Evolutionary conservation across 2,888 invertebrate species (phyloP), one percentile per base, ranked within the genome.

Genomic region (Athalia circularis): DNA sequence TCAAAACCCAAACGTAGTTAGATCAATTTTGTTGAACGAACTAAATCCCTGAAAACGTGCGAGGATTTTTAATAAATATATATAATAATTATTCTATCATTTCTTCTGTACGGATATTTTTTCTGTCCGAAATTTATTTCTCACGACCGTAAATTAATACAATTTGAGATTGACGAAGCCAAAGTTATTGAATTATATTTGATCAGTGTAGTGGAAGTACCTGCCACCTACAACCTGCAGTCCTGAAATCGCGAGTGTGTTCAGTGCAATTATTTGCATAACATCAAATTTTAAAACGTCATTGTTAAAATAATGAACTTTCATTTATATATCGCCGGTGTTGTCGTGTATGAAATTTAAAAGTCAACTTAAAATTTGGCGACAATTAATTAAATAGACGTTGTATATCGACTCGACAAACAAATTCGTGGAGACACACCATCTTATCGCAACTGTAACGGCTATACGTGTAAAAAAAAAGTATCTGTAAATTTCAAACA

Each of bases 101-200:
- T 47, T 8, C 13, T 43, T 52, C 54, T 5, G 3, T 52, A 43
- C 3, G 7, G 8, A 4, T 47, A 48, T 47, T 48, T 48, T 65
- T 13, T 13, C 13, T 48, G 47, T 65, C 4, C 3, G 2, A 29
- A 29, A 29, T n/a, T 65, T 62, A 6, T 4, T 62, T 62, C 29
- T 1, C 0, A 48, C 47, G 29, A 29, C 29, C 29, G 29, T 29
- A 29, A 29, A 29, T 29, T 29, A 29, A 29, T 29, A 29, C 72
- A 59, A 72, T 72, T 72, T 57, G 59, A 47, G 59, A 59, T 72
- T 57, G 59, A 72, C 59, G 9, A 59, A 59, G 72, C 72, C 72
- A 72, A 72, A 72, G 57, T 72, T 29, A 29, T 29, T 2, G 29
- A 29, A 65, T 11, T 29, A 9, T 29, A 9, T 11, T 13, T 62